phyloP scores from a whole-genome alignment of 2,113 vertebrate genomes.

The Mus musculus region GRCm39 chr7:45663001-45663500 shows the following conservation, averaged over 20 bases:
- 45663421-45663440: not conserved
- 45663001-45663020: not conserved
- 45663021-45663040: not conserved
- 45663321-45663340: not conserved
- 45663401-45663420: not conserved
- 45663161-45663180: not conserved
- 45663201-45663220: no score
- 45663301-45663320: not conserved
- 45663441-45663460: accelerated
- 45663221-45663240: not conserved
- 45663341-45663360: not conserved
- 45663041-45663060: not conserved
- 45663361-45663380: not conserved
- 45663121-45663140: not conserved
- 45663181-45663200: not conserved
- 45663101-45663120: not conserved
- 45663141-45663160: not conserved
- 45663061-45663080: not conserved
- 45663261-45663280: not conserved
- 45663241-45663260: not conserved
- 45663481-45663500: conserved; percentile 91
- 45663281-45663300: not conserved
- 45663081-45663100: not conserved
- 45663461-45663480: not conserved
- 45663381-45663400: not conserved